Percentiles rank a stretch among this genome's conserved stretches.
phyloP scores from a whole-genome alignment of 2,113 vertebrate genomes.

The Oriolus oriolus region DNA sequence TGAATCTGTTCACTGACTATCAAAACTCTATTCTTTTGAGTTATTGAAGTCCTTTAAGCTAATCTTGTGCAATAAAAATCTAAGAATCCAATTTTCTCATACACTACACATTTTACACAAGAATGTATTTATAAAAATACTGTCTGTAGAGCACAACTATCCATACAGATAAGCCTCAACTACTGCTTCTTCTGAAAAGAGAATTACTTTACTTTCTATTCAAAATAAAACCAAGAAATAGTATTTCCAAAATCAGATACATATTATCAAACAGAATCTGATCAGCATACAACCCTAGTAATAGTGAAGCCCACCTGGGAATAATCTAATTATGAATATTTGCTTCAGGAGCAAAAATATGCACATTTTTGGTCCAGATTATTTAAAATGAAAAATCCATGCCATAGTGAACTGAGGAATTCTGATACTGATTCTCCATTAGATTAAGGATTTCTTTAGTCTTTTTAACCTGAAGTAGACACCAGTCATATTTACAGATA shows the following conservation, averaged over 20 bases:
- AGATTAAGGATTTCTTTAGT: background rate
- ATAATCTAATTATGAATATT: background rate
- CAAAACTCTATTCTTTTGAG: constrained; percentile 12
- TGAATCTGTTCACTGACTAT: constrained; percentile 21
- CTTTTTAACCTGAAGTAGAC: background rate
- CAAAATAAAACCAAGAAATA: background rate
- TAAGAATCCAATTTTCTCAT: constrained; percentile 22
- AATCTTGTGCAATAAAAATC: constrained; percentile 3
- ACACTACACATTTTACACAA: background rate
- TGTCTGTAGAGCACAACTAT: background rate
- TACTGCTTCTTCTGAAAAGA: background rate
- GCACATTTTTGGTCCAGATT: background rate
- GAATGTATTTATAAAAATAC: background rate
- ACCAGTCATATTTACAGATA: background rate
- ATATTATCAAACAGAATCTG: background rate
- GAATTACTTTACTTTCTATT: background rate
- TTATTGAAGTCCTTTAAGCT: background rate
- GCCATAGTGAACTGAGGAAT: background rate
- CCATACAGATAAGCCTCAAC: background rate
- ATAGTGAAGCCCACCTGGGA: background rate
- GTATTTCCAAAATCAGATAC: background rate
- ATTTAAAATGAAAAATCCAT: background rate
- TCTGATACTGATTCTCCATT: background rate
- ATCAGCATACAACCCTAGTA: background rate
- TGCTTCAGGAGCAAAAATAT: background rate